Percentiles rank a stretch among this genome's conserved stretches.
These are phyloP conservation scores for Bradypodion ventrale DNA, from an alignment of 2,797 vertebrate species.

Conservation along the genomic window DNA sequence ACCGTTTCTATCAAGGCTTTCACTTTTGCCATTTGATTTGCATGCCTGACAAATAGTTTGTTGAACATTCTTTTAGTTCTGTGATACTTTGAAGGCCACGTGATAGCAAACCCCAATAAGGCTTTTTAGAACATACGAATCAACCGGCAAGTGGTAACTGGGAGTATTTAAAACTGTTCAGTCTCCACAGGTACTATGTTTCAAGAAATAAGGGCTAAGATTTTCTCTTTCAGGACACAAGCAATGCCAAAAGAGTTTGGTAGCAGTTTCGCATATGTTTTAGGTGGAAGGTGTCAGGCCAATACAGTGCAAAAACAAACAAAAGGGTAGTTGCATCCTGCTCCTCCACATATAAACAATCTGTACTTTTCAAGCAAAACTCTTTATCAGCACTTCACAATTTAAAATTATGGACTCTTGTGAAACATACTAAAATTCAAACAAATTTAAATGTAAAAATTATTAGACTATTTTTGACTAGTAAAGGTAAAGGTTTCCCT, in stretches of 20 bases:
- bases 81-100: not conserved
- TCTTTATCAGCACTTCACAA: not conserved
- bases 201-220: not conserved
- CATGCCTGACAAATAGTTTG: not conserved
- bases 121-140: not conserved
- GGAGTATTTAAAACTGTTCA: not conserved
- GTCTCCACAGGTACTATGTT: not conserved
- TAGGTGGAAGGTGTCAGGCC: not conserved
- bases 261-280: not conserved
- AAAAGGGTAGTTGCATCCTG: not conserved
- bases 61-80: not conserved
- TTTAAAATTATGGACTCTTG: too few relatives aligned
- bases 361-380: not conserved
- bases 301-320: not conserved
- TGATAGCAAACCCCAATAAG: not conserved
- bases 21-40: conserved; percentile 49
- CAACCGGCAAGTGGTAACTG: not conserved
- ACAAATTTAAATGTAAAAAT: too few relatives aligned
- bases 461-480: too few relatives aligned
- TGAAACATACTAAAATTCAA: too few relatives aligned
- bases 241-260: not conserved
- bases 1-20: not conserved
- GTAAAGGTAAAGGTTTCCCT: too few relatives aligned
- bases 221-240: not conserved
- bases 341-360: not conserved